Evolutionary conservation across 2,888 invertebrate species (phyloP).

Genomic region (Drosophila robusta): DNA sequence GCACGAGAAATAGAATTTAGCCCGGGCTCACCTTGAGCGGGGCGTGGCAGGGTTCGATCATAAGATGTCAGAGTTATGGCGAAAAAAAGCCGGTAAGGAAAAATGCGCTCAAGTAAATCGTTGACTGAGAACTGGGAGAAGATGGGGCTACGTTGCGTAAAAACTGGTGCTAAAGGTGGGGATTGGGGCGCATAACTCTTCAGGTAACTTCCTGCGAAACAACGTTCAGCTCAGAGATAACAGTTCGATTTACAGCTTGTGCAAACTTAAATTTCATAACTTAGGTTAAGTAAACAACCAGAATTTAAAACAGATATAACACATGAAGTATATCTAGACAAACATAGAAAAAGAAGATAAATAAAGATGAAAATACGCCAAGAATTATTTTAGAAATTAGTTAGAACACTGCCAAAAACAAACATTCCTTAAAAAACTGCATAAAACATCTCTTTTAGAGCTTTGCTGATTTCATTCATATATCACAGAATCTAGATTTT

Average conservation of each 20-base stretch:
- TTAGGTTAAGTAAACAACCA: neutral
- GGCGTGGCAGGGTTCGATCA: conserved; percentile 5
- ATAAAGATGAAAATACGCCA: no score
- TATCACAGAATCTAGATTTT: no score
- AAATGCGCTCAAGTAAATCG: conserved; percentile 9
- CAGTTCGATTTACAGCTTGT: neutral
- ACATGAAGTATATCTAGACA: no score
- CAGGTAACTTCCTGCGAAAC: neutral
- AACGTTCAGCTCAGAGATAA: neutral
- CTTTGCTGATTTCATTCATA: no score
- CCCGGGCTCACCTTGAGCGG: conserved; percentile 35
- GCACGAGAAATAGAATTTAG: conserved; percentile 34
- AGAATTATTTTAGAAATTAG: no score
- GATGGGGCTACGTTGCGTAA: neutral
- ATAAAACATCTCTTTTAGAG: no score
- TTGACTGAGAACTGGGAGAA: neutral
- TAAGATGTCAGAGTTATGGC: conserved; percentile 59
- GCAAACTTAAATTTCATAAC: neutral
- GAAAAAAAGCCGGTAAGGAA: conserved; percentile 26
- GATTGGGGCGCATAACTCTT: neutral
- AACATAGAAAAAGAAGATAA: no score
- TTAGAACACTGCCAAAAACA: no score
- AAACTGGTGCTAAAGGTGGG: conserved; percentile 2
- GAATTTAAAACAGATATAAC: neutral
- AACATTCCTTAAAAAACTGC: no score